phyloP scores from a whole-genome alignment of 2,113 vertebrate species.

The Neogale vison region DNA sequence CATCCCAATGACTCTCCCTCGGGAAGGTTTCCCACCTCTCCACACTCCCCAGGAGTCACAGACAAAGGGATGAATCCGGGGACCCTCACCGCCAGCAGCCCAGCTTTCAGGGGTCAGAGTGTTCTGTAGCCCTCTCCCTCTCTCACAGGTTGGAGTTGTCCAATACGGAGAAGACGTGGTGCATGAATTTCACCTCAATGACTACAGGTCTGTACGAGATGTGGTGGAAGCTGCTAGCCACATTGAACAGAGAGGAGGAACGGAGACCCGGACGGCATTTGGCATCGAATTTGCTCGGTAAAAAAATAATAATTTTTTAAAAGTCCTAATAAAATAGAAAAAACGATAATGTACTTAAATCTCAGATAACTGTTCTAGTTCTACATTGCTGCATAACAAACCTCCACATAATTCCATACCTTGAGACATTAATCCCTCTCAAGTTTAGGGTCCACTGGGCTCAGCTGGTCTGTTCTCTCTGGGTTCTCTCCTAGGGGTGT shows the following conservation, averaged over 20 bases:
- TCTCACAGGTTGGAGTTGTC: conserved; percentile 92
- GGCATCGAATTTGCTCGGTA: conserved; percentile 96
- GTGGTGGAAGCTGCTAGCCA: conserved; percentile 93
- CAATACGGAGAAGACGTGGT: conserved; percentile 95
- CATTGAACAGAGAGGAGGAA: conserved; percentile 95
- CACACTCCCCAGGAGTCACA: background rate
- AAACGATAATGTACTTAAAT: background rate
- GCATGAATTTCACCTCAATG: conserved; percentile 94
- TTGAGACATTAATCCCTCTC: background rate
- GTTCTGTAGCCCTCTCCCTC: background rate
- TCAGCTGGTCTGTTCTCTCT: background rate
- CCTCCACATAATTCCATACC: background rate
- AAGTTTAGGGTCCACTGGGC: background rate
- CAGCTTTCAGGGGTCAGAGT: background rate
- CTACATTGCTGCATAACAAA: background rate
- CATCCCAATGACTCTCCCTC: background rate
- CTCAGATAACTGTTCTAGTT: background rate
- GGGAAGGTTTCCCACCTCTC: background rate
- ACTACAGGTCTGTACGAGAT: conserved; percentile 93
- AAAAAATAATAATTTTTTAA: background rate
- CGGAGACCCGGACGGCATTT: conserved; percentile 94
- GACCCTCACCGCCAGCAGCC: background rate
- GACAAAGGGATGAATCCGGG: background rate
- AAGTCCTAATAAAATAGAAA: background rate
- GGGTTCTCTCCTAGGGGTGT: background rate